These are phyloP conservation scores for Glaucopsyche alexis DNA, from an alignment of 2,888 invertebrate genomes.

Conservation along the genomic window DNA sequence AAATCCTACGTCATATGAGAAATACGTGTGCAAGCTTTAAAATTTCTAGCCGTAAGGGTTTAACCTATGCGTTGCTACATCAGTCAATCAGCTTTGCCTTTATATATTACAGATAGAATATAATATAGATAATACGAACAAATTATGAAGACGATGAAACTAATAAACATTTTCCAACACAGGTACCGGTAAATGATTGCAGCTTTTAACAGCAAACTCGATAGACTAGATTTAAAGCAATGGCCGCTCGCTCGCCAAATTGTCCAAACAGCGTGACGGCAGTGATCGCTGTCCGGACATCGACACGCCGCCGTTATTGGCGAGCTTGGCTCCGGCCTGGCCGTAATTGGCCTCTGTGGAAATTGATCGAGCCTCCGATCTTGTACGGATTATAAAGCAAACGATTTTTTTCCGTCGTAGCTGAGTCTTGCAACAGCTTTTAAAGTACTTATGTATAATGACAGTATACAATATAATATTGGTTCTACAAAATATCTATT, in stretches of 20 bases:
- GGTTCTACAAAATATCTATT: too few relatives aligned
- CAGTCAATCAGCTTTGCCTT: too few relatives aligned
- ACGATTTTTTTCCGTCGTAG: background rate
- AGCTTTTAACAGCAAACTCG: conserved; percentile 14
- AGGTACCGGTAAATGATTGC: conserved; percentile 9
- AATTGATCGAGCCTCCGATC: conserved; percentile 41
- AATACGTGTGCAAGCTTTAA: too few relatives aligned
- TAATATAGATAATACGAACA: background rate
- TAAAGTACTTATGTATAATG: too few relatives aligned
- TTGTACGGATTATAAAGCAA: conserved; percentile 2
- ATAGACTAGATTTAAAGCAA: conserved; percentile 23
- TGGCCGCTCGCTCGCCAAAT: conserved; percentile 45
- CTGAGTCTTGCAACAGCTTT: background rate
- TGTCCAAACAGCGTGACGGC: conserved; percentile 66
- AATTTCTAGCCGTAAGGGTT: too few relatives aligned
- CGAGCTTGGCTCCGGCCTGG: conserved; percentile 38
- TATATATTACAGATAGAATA: too few relatives aligned
- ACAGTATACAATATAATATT: too few relatives aligned
- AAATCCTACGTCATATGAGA: too few relatives aligned
- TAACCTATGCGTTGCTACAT: too few relatives aligned
- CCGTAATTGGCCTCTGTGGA: conserved; percentile 49
- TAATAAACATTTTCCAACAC: background rate
- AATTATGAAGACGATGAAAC: background rate
- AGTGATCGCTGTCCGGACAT: conserved; percentile 53
- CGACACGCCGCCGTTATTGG: conserved; percentile 15